phyloP scores from a whole-genome alignment of 1,140 invertebrate genomes.

The Diprion similis region DNA sequence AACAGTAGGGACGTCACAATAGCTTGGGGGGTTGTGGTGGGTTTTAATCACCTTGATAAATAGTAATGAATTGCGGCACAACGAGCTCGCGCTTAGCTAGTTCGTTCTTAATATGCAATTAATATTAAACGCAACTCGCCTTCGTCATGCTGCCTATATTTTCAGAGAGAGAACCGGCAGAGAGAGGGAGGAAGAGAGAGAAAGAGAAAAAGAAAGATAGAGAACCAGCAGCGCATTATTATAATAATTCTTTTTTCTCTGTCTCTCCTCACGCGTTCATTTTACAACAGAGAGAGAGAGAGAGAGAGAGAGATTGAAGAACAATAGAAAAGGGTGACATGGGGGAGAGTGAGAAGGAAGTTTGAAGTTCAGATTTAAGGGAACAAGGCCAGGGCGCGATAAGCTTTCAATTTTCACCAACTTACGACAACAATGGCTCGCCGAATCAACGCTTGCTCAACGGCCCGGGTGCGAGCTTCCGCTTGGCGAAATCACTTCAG shows the following conservation, averaged over 20 bases:
- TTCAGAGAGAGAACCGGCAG: slow-evolving; percentile 39
- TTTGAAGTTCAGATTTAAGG: slow-evolving; percentile 4
- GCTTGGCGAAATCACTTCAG: slow-evolving; percentile 44
- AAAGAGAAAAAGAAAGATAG: too few relatives aligned
- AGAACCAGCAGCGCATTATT: background rate
- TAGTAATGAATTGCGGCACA: slow-evolving; percentile 51
- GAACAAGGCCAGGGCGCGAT: slow-evolving; percentile 32
- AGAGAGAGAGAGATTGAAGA: slow-evolving; percentile 25
- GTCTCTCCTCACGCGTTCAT: too few relatives aligned
- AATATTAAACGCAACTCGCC: slow-evolving; percentile 51
- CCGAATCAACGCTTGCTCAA: slow-evolving; percentile 42
- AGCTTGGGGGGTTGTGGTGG: slow-evolving; percentile 22
- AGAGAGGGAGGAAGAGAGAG: slow-evolving; percentile 30
- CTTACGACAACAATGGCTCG: slow-evolving; percentile 37
- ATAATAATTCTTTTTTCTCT: background rate
- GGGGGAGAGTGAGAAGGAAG: background rate
- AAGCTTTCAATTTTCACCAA: slow-evolving; percentile 50
- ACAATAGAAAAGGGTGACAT: slow-evolving; percentile 8
- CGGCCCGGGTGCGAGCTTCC: slow-evolving; percentile 7
- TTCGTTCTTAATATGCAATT: slow-evolving; percentile 61
- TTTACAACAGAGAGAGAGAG: slow-evolving; percentile 31
- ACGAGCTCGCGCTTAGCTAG: slow-evolving; percentile 50
- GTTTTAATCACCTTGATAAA: slow-evolving; percentile 59
- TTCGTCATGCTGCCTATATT: slow-evolving; percentile 43
- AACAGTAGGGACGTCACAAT: too few relatives aligned